These are phyloP conservation scores for Glaucopsyche alexis DNA, from an alignment of 2,888 invertebrate species.

Conservation along the genomic window DNA sequence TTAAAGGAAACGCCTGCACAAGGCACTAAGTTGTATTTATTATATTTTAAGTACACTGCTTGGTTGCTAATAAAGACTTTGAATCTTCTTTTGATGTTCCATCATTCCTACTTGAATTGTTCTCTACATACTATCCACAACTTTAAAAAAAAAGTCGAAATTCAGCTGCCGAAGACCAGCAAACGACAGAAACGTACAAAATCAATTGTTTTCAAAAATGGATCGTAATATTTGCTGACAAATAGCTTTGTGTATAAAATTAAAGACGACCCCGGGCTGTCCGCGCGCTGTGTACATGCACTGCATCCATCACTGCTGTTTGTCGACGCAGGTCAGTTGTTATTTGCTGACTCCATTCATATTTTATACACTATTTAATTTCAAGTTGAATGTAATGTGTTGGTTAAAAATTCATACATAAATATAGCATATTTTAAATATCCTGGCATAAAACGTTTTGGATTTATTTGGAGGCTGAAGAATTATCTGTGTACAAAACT, in stretches of 20 bases:
- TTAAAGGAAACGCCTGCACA: too few relatives aligned
- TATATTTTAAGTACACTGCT: too few relatives aligned
- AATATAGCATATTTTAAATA: not conserved
- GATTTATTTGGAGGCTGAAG: not conserved
- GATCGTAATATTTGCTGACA: conserved; percentile 40
- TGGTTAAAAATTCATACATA: not conserved
- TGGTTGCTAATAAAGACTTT: too few relatives aligned
- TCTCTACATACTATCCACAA: too few relatives aligned
- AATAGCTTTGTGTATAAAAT: conserved; percentile 61
- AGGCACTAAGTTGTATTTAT: too few relatives aligned
- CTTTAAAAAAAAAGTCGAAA: not conserved
- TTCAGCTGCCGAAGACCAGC: not conserved
- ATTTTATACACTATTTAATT: conserved; percentile 32
- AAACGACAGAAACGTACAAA: not conserved
- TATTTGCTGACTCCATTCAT: conserved; percentile 40
- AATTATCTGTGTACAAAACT: too few relatives aligned
- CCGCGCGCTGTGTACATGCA: conserved; percentile 62
- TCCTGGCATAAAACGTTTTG: not conserved
- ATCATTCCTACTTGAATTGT: too few relatives aligned
- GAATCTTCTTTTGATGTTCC: too few relatives aligned
- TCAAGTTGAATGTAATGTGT: conserved; percentile 27
- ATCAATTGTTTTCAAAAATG: conserved; percentile 24
- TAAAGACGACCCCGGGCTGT: conserved; percentile 58
- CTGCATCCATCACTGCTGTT: conserved; percentile 61
- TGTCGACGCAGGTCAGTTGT: conserved; percentile 51